Evolutionary conservation across 2,888 invertebrate genomes (phyloP).

Genomic region (Melanchra persicariae): DNA sequence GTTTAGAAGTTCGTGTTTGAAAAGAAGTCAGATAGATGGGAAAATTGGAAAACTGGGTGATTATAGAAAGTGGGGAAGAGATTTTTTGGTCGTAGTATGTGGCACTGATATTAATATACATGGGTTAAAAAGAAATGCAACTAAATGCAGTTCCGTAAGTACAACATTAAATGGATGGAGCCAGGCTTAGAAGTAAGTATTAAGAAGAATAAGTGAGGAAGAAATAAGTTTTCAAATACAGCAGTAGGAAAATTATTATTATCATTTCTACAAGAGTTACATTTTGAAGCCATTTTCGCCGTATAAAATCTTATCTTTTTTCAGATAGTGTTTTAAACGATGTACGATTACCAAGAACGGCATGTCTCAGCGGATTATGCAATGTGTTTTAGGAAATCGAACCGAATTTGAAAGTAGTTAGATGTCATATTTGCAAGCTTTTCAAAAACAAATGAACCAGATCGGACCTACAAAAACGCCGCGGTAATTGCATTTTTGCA

Average conservation of each 20-base stretch:
- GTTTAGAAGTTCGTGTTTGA: conserved; percentile 2
- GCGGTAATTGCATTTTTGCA: no score
- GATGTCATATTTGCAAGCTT: no score
- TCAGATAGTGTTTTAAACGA: not conserved
- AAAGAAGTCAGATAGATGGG: not conserved
- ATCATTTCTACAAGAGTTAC: no score
- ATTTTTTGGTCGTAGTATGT: conserved; percentile 44
- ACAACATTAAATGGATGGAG: conserved; percentile 5
- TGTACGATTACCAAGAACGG: no score
- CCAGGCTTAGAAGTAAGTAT: not conserved
- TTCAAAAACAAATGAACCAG: no score
- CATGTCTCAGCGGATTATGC: no score
- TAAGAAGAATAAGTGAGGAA: not conserved
- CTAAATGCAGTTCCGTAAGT: conserved; percentile 13
- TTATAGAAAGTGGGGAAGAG: not conserved
- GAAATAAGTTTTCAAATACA: conserved; percentile 22
- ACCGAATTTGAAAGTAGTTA: no score
- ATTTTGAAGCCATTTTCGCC: not conserved
- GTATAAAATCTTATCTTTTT: not conserved
- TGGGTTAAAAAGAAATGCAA: not conserved
- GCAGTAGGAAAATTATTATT: not conserved
- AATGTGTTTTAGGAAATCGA: no score
- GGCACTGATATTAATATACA: conserved; percentile 12
- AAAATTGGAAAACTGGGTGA: not conserved
- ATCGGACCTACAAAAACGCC: no score